Base-by-base conservation (phyloP, 1,140 invertebrate genomes). In the Musca vetustissima region DNA sequence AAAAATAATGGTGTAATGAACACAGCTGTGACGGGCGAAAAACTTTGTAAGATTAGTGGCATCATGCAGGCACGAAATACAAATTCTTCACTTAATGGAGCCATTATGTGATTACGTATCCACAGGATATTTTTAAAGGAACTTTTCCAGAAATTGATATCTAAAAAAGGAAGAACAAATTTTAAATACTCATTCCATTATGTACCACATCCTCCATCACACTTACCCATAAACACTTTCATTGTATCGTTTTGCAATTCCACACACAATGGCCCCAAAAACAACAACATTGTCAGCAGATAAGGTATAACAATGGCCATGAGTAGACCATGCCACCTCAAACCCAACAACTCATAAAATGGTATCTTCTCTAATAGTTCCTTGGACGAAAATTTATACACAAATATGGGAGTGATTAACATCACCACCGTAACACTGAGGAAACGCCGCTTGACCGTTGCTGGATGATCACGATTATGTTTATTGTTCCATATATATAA, bases 11-110 rank as follows among this genome's bases (percentile, higher is more conserved):
- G 94, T 76, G 92, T 93, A 69, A 95, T 86, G 71, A 96, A 91
- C 53, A 97, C 88, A 8, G 93, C 90, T 66, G 85, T 88, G 6
- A 87, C 81, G 3, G 90, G 90, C n/a, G 87, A 83, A 73, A 95
- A 90, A 80, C 91, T 93, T 77, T 95, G 92, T 68, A 97, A 82
- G 13, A 98, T 84, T 17, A 97, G 81, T 24, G 95, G 94, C 79
- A 98, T 85, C 93, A 98, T 97, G 79, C 95, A 98, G 0, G 95
- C 94, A 73, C 96, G 86, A 81, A 95, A 97, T 4, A 94, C 94
- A 85, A 96, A 96, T 83, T 98, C 96, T 85, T 98, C 96, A 69
- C 94, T 94, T 28, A 98, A 79, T 13, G 96, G 96, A 13, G 95
- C 96, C 73, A 97, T 92, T 43, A 98, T 83, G 80, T 94, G 90